Evolutionary conservation across 2,113 vertebrate genomes (phyloP).

Genomic region (Platycercus adscitus): DNA sequence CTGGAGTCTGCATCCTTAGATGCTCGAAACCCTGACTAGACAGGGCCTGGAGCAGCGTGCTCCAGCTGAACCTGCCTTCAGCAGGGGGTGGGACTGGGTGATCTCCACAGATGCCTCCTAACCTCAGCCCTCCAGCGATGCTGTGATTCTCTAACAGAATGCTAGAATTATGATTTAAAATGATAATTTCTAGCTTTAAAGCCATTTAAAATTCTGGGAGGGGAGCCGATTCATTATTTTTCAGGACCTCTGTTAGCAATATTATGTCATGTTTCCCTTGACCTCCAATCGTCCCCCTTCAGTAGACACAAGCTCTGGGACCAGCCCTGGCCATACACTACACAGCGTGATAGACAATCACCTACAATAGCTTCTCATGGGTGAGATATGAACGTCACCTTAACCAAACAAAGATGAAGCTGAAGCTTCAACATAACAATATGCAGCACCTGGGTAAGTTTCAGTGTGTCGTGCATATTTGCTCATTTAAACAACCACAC

Average conservation of each 20-base stretch:
- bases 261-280: neutral
- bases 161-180: neutral
- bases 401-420: neutral
- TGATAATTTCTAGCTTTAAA: neutral
- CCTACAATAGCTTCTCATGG: neutral
- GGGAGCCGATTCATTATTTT: neutral
- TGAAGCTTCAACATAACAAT: neutral
- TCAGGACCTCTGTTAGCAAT: neutral
- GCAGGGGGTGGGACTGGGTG: neutral
- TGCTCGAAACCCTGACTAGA: neutral
- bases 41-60: neutral
- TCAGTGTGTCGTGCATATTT: neutral
- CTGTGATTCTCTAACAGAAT: neutral
- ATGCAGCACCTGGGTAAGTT: neutral
- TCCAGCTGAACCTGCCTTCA: neutral
- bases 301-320: neutral
- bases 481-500: neutral
- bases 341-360: neutral
- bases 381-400: neutral
- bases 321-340: neutral
- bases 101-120: neutral
- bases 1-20: neutral
- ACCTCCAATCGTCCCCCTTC: neutral
- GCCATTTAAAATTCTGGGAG: neutral
- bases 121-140: neutral